A percentile compares a stretch with the other conserved stretches of the same genome.
Conservation (phyloP, 2,888 invertebrate genomes). For the Listrodromus nycthemerus region DNA sequence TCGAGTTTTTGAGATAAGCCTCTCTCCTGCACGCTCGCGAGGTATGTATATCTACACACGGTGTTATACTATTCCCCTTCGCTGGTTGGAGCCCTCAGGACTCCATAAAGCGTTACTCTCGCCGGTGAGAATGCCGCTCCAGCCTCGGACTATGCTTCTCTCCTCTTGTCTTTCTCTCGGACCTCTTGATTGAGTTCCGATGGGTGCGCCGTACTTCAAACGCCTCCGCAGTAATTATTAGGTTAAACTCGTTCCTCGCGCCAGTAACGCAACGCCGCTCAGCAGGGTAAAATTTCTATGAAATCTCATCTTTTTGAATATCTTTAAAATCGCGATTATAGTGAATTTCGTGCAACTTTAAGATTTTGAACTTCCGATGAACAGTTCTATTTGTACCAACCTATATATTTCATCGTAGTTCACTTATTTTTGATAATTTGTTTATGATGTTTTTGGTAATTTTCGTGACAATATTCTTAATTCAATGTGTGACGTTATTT, state of each 20-base stretch:
- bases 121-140: conserved; percentile 50
- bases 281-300: conserved; percentile 15
- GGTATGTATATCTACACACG: conserved; percentile 19
- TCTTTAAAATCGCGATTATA: neutral
- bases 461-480: no score
- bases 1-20: conserved; percentile 79
- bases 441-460: no score
- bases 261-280: conserved; percentile 35
- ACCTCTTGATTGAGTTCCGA: conserved; percentile 81
- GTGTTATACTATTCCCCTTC: conserved; percentile 28
- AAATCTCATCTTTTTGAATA: neutral
- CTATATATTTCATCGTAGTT: no score
- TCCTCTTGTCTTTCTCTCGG: conserved; percentile 68
- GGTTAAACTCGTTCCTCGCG: conserved; percentile 71
- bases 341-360: neutral
- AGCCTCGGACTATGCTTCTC: conserved; percentile 67
- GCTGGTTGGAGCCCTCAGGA: conserved; percentile 45
- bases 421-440: no score
- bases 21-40: conserved; percentile 52
- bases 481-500: no score
- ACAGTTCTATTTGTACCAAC: neutral
- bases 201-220: conserved; percentile 82
- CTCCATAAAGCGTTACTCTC: conserved; percentile 52
- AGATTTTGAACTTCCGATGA: neutral
- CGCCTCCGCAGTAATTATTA: conserved; percentile 82